Conservation (phyloP, 2,113 vertebrate genomes). For the Neotoma lepida region DNA sequence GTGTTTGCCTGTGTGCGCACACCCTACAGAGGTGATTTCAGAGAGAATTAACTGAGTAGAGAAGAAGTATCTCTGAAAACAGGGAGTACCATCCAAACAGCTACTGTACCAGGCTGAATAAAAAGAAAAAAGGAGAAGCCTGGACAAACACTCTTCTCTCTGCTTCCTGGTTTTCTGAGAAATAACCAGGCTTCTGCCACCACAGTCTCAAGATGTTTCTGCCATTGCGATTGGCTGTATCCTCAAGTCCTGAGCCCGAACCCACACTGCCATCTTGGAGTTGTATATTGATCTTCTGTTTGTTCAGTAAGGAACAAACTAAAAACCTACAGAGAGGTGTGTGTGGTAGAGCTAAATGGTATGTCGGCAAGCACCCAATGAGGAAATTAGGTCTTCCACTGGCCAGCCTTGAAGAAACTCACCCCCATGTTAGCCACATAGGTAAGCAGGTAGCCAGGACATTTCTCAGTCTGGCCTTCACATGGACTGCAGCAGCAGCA, state of each 20-base stretch:
- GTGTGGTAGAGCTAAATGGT: no score
- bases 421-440: fast-evolving
- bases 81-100: neutral
- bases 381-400: fast-evolving
- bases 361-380: fast-evolving
- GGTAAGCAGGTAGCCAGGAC: fast-evolving
- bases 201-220: neutral
- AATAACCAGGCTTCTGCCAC: neutral
- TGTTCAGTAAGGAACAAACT: neutral
- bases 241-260: neutral
- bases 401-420: fast-evolving
- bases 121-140: neutral
- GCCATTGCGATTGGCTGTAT: neutral
- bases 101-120: neutral
- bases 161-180: neutral
- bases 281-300: fast-evolving
- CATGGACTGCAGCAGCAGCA: fast-evolving
- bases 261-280: neutral
- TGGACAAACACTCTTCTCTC: neutral
- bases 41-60: neutral
- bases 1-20: no score
- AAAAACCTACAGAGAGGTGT: neutral
- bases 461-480: fast-evolving
- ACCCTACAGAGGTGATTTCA: neutral
- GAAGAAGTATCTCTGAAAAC: neutral